These are phyloP conservation scores for Xylocampa areola DNA, from an alignment of 2,888 invertebrate genomes.

Conservation along the genomic window DNA sequence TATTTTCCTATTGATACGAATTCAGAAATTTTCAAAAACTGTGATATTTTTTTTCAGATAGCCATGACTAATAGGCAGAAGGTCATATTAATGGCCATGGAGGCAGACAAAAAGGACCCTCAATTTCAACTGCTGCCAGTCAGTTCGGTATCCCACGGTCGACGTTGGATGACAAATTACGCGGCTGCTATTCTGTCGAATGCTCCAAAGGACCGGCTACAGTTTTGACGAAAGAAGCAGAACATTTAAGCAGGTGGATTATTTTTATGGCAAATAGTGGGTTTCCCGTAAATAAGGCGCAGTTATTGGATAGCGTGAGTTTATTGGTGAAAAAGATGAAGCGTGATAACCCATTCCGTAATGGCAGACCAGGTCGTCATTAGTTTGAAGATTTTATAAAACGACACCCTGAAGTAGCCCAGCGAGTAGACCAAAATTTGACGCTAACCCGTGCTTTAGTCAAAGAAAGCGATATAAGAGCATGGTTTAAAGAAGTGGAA, in stretches of 20 bases:
- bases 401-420: conserved; percentile 27
- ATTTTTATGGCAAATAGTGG: conserved; percentile 1
- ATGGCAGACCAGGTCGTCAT: not conserved
- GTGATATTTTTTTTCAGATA: not conserved
- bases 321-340: not conserved
- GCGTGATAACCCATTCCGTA: too few species aligned
- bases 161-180: conserved; percentile 3
- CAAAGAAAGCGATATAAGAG: not conserved
- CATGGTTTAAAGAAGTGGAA: conserved; percentile 19
- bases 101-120: conserved; percentile 1
- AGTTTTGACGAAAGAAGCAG: conserved; percentile 1
- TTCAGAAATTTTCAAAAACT: not conserved
- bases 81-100: conserved; percentile 1
- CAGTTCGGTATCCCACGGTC: conserved; percentile 2
- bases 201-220: conserved; percentile 1
- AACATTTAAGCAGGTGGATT: not conserved
- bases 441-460: conserved; percentile 16
- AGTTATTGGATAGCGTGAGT: not conserved
- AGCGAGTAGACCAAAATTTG: conserved; percentile 29
- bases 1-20: not conserved
- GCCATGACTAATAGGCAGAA: not conserved
- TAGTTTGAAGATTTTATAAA: conserved; percentile 28
- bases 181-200: not conserved
- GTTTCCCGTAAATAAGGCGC: not conserved
- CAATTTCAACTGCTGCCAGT: conserved; percentile 1